Percentiles rank a stretch among this genome's conserved stretches.
Evolutionary conservation across 2,888 invertebrate genomes (phyloP).

Genomic region (Teleiodes luculella): DNA sequence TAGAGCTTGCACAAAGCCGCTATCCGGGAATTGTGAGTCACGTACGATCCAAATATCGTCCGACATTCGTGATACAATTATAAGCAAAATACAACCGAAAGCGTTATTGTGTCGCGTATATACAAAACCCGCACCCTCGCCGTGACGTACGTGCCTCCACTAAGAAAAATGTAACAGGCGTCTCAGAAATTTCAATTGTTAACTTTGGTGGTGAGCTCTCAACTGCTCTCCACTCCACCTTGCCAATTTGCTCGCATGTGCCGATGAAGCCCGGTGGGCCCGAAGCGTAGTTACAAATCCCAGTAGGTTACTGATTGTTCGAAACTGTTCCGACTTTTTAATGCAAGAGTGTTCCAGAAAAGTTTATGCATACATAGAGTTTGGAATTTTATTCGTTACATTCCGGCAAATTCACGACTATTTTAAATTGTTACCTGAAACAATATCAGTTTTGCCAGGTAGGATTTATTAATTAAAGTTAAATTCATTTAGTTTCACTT

Average conservation of each 20-base stretch:
- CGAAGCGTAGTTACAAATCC: background rate
- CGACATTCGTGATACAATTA: constrained; percentile 56
- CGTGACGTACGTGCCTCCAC: constrained; percentile 63
- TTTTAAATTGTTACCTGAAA: no score
- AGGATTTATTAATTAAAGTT: no score
- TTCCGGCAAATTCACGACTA: no score
- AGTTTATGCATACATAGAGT: no score
- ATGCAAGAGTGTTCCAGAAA: background rate
- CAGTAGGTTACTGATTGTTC: background rate
- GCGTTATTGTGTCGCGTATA: constrained; percentile 50
- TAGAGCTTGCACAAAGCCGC: constrained; percentile 14
- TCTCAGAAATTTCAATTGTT: constrained; percentile 75
- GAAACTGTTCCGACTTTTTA: background rate
- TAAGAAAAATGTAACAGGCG: constrained; percentile 69
- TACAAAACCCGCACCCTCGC: constrained; percentile 48
- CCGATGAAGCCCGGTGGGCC: constrained; percentile 12
- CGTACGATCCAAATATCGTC: constrained; percentile 42
- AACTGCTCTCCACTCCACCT: constrained; percentile 45
- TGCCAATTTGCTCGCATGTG: constrained; percentile 64
- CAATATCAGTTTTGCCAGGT: no score
- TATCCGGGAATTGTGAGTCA: constrained; percentile 39
- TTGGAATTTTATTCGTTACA: no score
- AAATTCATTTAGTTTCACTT: no score
- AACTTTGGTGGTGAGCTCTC: constrained; percentile 48
- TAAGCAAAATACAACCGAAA: constrained; percentile 38